Evolutionary conservation across 2,888 invertebrate genomes (phyloP).

Genomic region (Cyrtodaria siliqua): DNA sequence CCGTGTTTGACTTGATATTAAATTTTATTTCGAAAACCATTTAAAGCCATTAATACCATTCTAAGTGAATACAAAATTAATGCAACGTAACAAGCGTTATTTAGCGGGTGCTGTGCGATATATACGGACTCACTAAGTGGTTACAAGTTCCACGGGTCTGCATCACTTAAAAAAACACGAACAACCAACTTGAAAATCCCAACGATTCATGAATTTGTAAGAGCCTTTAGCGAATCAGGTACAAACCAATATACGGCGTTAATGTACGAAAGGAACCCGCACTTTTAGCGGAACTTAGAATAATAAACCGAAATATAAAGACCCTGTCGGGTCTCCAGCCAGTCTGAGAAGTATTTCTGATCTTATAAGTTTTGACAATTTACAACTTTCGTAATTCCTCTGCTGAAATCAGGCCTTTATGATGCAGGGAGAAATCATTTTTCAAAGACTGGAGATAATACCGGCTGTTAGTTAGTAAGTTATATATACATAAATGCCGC

Average conservation of each 20-base stretch:
- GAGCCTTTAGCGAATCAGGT: neutral
- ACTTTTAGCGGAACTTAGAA: slow-evolving; percentile 6
- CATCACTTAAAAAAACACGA: neutral
- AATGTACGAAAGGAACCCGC: slow-evolving; percentile 44
- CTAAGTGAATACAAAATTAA: too few relatives aligned
- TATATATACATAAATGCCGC: too few relatives aligned
- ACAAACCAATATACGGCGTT: slow-evolving; percentile 39
- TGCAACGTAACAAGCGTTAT: too few relatives aligned
- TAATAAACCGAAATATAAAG: slow-evolving; percentile 48
- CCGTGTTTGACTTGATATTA: too few relatives aligned
- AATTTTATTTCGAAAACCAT: too few relatives aligned
- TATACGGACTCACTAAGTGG: too few relatives aligned
- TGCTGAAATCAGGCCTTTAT: slow-evolving; percentile 33
- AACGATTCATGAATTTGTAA: neutral
- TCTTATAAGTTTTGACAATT: slow-evolving; percentile 61
- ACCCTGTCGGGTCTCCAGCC: slow-evolving; percentile 34
- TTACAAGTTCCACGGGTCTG: too few relatives aligned
- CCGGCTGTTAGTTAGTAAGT: slow-evolving; percentile 48
- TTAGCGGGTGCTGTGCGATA: too few relatives aligned
- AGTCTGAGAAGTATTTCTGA: slow-evolving; percentile 46
- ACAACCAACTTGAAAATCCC: neutral
- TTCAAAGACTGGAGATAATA: slow-evolving; percentile 46
- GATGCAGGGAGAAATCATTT: slow-evolving; percentile 39
- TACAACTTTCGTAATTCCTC: slow-evolving; percentile 54
- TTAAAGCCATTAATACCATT: too few relatives aligned